Conservation (phyloP, 1,140 invertebrate species). For the Grapholita molesta region DNA sequence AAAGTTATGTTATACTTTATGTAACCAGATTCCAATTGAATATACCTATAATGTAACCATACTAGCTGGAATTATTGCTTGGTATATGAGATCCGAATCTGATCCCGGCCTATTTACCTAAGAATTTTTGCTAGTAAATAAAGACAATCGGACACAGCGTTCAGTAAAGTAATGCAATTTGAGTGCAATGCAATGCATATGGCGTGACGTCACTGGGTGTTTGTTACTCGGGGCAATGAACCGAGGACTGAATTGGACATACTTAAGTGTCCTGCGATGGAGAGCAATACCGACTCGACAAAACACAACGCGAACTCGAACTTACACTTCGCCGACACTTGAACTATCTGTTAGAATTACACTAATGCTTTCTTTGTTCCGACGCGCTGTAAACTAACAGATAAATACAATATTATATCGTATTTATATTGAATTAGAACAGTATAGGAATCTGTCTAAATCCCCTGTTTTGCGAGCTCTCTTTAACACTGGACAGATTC, state of each 20-base stretch:
- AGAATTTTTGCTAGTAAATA: neutral
- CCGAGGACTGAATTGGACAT: conserved; percentile 59
- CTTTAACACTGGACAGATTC: too few relatives aligned
- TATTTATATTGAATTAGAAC: too few relatives aligned
- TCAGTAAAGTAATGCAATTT: conserved; percentile 42
- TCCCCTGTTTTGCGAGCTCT: too few relatives aligned
- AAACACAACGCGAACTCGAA: conserved; percentile 43
- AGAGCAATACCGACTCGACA: conserved; percentile 29
- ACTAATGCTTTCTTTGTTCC: neutral
- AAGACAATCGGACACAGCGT: conserved; percentile 23
- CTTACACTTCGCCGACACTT: conserved; percentile 39
- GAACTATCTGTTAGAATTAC: neutral
- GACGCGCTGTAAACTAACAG: neutral
- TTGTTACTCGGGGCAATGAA: conserved; percentile 55
- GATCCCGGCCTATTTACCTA: neutral
- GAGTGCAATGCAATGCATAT: conserved; percentile 49
- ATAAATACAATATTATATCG: too few relatives aligned
- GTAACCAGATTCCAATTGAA: neutral
- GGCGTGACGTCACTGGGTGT: conserved; percentile 47
- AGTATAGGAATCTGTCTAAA: too few relatives aligned
- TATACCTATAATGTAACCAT: neutral
- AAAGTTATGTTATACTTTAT: neutral
- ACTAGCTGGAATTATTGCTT: neutral
- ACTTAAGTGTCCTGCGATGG: conserved; percentile 55
- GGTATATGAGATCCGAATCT: neutral